Percentiles rank a stretch among this genome's conserved stretches.
Evolutionary conservation across 1,140 invertebrate species (phyloP).

Genomic region (Magallana ariakensis): DNA sequence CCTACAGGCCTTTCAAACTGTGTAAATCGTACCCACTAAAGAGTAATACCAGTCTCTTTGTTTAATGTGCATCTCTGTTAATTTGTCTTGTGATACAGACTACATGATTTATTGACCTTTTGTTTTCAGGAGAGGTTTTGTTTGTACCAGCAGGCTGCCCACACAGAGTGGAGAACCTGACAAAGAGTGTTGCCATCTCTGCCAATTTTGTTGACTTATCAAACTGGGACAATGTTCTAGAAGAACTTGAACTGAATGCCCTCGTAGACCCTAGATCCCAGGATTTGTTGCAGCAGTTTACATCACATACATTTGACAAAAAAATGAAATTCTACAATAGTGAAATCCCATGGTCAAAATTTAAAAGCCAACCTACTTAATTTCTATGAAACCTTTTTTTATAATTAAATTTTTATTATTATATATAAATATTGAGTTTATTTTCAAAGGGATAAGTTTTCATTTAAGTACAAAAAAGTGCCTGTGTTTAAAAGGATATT

Average conservation of each 20-base stretch:
- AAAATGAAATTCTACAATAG: conserved; percentile 38
- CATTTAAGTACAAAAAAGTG: no score
- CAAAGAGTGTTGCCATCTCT: conserved; percentile 72
- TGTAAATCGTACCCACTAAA: no score
- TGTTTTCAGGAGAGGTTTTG: conserved; percentile 71
- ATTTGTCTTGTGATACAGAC: not conserved
- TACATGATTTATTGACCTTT: conserved; percentile 52
- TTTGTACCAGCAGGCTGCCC: conserved; percentile 75
- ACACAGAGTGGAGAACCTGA: conserved; percentile 73
- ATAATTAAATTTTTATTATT: no score
- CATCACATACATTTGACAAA: not conserved
- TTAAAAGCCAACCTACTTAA: not conserved
- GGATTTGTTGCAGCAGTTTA: conserved; percentile 68
- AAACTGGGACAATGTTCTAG: conserved; percentile 64
- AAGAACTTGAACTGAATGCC: conserved; percentile 68
- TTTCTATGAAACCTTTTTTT: no score
- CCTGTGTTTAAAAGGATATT: no score
- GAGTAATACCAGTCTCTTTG: no score
- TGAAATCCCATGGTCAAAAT: conserved; percentile 1
- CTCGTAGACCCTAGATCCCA: conserved; percentile 66
- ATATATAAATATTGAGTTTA: no score
- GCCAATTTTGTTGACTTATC: conserved; percentile 75
- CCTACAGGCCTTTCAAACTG: no score
- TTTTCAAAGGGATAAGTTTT: no score
- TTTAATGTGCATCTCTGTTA: no score